Base-by-base conservation (phyloP, 2,888 invertebrate genomes). In the Ochropleura plecta region DNA sequence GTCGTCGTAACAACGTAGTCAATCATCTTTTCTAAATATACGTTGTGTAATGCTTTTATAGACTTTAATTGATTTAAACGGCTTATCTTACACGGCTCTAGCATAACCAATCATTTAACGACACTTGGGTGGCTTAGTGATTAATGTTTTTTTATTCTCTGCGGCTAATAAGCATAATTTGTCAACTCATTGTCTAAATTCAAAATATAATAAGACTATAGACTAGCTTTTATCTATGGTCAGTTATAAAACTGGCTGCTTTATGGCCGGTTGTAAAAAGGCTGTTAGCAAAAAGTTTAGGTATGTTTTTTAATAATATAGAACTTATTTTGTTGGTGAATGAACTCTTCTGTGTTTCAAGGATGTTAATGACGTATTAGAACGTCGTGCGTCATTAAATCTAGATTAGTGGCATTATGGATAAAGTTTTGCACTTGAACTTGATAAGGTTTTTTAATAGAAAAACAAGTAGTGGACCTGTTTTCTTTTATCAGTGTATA, bases 31-130 rank as follows among this genome's bases (percentile, higher is more conserved):
- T 18, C n/a, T 44, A 53, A 65, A 49, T 44, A 63, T 40, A 48
- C 14, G 40, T 65, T 74, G 10, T 40, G 30, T 70, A 59, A 67
- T 30, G 42, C 10, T 59, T 71, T 42, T 64, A 59, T 55, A 12
- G 30, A 14, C 48, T 49, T 44, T 69, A 65, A 78, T 53, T 82
- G 78, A 66, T 65, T 72, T 60, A 49, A 72, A 83, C 60, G 55
- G 40, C 57, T 48, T 48, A 66, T 59, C 63, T 66, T 48, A 44
- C 66, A 64, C 59, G 30, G 51, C n/a, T 46, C n/a, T 6, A 60
- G 42, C 60, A 55, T 68, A 65, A 72, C 51, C 71, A 65, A 82
- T 80, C 68, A 82, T 62, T 69, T 82, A n/a, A n/a, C 42, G 51
- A 62, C 79, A 65, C 79, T 44, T 82, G 83, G 72, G 55, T 78